Conservation (phyloP, 1,140 invertebrate genomes). For the Drosophila kohkoa region DNA sequence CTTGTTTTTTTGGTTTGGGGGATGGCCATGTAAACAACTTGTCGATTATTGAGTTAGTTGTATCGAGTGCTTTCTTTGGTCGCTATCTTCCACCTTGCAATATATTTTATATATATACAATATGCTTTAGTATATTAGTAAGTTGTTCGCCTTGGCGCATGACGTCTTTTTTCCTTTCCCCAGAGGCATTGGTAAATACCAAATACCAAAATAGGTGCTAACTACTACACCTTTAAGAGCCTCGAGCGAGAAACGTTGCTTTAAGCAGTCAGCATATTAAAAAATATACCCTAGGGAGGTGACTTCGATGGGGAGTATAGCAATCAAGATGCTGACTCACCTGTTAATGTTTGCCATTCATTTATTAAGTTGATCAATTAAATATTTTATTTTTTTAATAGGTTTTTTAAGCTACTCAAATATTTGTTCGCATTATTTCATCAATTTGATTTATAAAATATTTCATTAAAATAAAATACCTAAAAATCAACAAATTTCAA, state of each 20-base stretch:
- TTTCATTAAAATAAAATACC: too few species aligned
- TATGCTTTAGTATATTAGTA: neutral
- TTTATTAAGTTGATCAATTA: too few species aligned
- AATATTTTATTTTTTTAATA: too few species aligned
- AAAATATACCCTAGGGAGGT: neutral
- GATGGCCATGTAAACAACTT: conserved; percentile 34
- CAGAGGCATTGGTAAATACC: neutral
- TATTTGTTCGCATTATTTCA: too few species aligned
- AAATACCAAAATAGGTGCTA: conserved; percentile 10
- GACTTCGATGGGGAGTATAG: too few species aligned
- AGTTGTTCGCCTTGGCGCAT: too few species aligned
- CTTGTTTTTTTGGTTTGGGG: too few species aligned
- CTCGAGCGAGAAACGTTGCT: neutral
- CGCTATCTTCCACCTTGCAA: neutral
- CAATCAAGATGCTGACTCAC: too few species aligned
- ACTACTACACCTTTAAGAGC: conserved; percentile 18
- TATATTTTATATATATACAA: neutral
- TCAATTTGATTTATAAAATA: too few species aligned
- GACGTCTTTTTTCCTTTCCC: neutral
- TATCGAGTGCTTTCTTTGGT: neutral
- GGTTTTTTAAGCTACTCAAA: too few species aligned
- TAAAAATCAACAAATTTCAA: too few species aligned
- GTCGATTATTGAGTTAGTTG: conserved; percentile 12
- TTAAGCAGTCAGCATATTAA: neutral
- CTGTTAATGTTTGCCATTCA: too few species aligned